Conservation (phyloP, 2,888 invertebrate species). For the Eilema griseolum region DNA sequence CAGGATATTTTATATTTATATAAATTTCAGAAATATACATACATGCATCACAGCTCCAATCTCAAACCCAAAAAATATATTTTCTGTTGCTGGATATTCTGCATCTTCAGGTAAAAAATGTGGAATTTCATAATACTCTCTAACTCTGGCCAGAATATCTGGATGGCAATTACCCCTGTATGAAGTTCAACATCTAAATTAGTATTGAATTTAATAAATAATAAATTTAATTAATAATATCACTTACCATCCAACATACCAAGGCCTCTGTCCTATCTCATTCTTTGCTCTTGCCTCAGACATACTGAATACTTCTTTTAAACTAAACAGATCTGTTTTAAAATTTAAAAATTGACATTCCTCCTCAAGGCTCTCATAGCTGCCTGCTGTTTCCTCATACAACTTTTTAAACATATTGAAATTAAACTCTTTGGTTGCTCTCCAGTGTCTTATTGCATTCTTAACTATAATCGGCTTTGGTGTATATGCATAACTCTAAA, state of each 20-base stretch:
- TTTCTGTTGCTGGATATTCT: slow-evolving; percentile 95
- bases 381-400: slow-evolving; percentile 89
- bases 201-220: background rate
- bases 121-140: slow-evolving; percentile 92
- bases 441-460: slow-evolving; percentile 92
- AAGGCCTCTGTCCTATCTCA: slow-evolving; percentile 89
- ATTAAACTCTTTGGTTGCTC: slow-evolving; percentile 89
- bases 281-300: slow-evolving; percentile 88
- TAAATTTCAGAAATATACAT: slow-evolving; percentile 66
- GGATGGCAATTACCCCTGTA: slow-evolving; percentile 95
- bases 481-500: slow-evolving; percentile 90
- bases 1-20: no score
- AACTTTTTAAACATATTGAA: slow-evolving; percentile 90
- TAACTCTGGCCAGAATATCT: slow-evolving; percentile 90
- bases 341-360: slow-evolving; percentile 96
- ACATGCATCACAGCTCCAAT: slow-evolving; percentile 97
- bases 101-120: slow-evolving; percentile 95
- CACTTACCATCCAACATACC: slow-evolving; percentile 96
- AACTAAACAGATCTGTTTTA: slow-evolving; percentile 92
- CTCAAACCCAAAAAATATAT: slow-evolving; percentile 96
- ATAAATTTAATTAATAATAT: background rate
- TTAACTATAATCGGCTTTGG: slow-evolving; percentile 93
- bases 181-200: slow-evolving; percentile 28
- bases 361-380: slow-evolving; percentile 91
- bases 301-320: slow-evolving; percentile 93